These are phyloP conservation scores for Gallinago nigripennis DNA, from an alignment of 2,797 vertebrate species.

Conservation along the genomic window DNA sequence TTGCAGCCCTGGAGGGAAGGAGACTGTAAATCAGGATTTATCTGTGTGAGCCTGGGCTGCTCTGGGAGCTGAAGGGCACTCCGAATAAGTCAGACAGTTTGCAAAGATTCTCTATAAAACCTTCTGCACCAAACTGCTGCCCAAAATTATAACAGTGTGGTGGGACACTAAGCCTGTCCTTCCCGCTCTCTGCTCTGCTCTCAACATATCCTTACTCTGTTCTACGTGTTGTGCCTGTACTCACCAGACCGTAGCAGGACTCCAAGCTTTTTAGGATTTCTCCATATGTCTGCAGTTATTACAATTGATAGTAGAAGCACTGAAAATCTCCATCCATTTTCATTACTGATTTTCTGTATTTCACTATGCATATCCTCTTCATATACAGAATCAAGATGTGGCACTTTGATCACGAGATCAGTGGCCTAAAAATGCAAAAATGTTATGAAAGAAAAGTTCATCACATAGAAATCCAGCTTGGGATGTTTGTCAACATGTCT, in stretches of 20 bases:
- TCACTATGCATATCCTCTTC: neutral
- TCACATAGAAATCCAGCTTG: neutral
- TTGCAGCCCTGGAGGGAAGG: neutral
- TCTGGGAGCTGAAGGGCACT: neutral
- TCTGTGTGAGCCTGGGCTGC: neutral
- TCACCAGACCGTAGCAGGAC: neutral
- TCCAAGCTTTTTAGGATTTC: neutral
- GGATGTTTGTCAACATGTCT: neutral
- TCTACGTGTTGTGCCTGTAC: neutral
- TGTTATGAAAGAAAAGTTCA: neutral
- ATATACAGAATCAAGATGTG: neutral
- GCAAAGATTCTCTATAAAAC: neutral
- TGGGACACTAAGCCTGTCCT: neutral
- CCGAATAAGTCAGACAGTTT: neutral
- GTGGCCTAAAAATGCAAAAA: neutral
- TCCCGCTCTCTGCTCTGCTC: neutral
- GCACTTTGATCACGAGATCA: neutral
- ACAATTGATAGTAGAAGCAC: rapidly evolving
- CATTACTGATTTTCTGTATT: neutral
- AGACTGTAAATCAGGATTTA: neutral
- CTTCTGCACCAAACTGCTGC: neutral
- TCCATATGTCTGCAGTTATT: neutral
- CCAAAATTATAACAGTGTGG: neutral
- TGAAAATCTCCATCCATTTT: neutral
- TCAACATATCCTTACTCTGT: neutral